phyloP scores from a whole-genome alignment of 1,140 invertebrate genomes.

The Lycorma delicatula region DNA sequence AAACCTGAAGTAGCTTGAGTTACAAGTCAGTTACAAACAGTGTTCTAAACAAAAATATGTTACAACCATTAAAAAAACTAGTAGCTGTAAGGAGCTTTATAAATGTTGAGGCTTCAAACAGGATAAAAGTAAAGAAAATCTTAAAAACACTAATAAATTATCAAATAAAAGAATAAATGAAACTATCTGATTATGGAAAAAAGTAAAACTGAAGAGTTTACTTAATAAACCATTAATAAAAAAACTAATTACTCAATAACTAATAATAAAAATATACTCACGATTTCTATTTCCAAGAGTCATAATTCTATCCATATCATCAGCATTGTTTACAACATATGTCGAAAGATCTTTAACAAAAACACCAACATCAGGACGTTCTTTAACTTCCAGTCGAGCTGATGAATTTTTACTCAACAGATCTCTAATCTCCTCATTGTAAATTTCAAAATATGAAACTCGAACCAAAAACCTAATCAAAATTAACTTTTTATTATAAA shows the following conservation, averaged over 20 bases:
- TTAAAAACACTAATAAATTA: no score
- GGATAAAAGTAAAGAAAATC: no score
- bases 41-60: no score
- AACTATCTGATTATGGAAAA: no score
- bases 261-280: conserved; percentile 31
- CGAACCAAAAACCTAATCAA: conserved; percentile 69
- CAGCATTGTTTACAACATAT: conserved; percentile 71
- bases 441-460: conserved; percentile 70
- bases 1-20: no score
- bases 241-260: neutral
- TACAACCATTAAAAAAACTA: no score
- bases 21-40: no score
- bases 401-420: conserved; percentile 48
- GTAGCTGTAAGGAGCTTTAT: no score
- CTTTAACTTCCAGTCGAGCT: conserved; percentile 55
- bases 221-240: neutral
- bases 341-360: conserved; percentile 70
- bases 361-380: conserved; percentile 70
- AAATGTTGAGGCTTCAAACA: no score
- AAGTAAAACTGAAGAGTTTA: no score
- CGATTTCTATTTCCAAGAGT: conserved; percentile 74
- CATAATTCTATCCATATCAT: conserved; percentile 74
- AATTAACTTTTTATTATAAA: no score
- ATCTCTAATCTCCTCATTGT: conserved; percentile 76
- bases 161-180: no score